A percentile compares a stretch with the other conserved stretches of the same genome.
phyloP scores from a whole-genome alignment of 2,113 vertebrate genomes.

The Nerophis ophidion region DNA sequence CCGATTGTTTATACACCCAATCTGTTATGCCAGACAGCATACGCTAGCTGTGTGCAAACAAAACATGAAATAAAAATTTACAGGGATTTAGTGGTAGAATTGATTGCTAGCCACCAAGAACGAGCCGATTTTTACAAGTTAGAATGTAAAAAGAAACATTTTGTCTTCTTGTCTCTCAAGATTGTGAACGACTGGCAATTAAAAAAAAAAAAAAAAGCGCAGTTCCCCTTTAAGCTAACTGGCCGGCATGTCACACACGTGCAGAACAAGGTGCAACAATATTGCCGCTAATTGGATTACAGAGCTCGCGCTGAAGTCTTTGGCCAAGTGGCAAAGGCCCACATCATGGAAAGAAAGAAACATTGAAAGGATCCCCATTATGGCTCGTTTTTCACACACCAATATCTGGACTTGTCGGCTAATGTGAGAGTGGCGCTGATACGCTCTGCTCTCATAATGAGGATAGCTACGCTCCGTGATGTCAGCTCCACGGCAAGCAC shows the following conservation, averaged over 20 bases:
- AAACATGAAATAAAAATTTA: too few relatives aligned
- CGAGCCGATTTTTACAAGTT: too few relatives aligned
- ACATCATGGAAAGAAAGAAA: constrained; percentile 17
- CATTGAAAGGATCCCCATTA: constrained; percentile 5
- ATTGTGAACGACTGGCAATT: too few relatives aligned
- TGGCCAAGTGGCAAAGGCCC: constrained; percentile 14
- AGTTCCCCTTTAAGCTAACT: not conserved
- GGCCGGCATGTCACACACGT: constrained; percentile 6
- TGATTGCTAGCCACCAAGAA: too few relatives aligned
- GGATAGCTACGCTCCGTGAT: constrained; percentile 5
- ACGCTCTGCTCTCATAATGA: not conserved
- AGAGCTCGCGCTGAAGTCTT: constrained; percentile 23
- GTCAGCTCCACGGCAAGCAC: not conserved
- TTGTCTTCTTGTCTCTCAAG: too few relatives aligned
- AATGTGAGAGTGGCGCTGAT: not conserved
- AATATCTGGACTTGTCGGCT: constrained; percentile 1
- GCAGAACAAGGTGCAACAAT: constrained; percentile 39
- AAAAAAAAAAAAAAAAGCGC: too few relatives aligned
- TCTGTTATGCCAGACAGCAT: too few relatives aligned
- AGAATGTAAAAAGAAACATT: too few relatives aligned
- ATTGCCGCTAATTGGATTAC: constrained; percentile 48
- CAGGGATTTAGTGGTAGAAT: too few relatives aligned
- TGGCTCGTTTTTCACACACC: not conserved
- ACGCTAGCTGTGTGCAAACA: too few relatives aligned
- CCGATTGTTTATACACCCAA: too few relatives aligned